Conservation (phyloP, 2,113 vertebrate genomes). For the Pipra filicauda region DNA sequence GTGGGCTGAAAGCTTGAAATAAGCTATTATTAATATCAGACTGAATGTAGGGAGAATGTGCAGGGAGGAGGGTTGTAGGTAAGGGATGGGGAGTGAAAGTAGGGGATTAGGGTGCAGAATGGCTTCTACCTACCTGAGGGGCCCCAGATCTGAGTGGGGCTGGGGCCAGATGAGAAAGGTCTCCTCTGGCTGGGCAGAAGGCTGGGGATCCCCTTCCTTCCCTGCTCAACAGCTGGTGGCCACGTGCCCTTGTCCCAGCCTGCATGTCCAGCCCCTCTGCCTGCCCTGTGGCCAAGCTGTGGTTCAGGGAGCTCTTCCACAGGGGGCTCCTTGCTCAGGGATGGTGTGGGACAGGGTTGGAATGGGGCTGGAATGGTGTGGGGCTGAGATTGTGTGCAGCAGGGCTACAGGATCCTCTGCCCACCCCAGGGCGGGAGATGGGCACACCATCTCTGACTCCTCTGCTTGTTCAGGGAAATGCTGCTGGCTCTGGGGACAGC, state of each 20-base stretch:
- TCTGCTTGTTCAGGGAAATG: fast-evolving
- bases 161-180: fast-evolving
- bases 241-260: neutral
- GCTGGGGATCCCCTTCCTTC: neutral
- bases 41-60: neutral
- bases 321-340: neutral
- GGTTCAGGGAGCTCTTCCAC: fast-evolving
- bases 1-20: neutral
- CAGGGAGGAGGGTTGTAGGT: no score
- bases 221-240: fast-evolving
- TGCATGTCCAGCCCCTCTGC: neutral
- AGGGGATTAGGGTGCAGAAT: fast-evolving
- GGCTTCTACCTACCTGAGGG: fast-evolving
- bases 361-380: neutral
- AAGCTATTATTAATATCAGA: neutral
- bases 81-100: neutral
- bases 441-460: neutral
- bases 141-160: neutral
- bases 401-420: neutral
- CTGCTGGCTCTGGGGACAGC: neutral
- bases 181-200: neutral
- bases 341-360: fast-evolving
- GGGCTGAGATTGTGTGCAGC: neutral
- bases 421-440: neutral
- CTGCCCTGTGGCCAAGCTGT: neutral